Conservation (phyloP, 1,140 invertebrate species). For the Phymastichus coffea region DNA sequence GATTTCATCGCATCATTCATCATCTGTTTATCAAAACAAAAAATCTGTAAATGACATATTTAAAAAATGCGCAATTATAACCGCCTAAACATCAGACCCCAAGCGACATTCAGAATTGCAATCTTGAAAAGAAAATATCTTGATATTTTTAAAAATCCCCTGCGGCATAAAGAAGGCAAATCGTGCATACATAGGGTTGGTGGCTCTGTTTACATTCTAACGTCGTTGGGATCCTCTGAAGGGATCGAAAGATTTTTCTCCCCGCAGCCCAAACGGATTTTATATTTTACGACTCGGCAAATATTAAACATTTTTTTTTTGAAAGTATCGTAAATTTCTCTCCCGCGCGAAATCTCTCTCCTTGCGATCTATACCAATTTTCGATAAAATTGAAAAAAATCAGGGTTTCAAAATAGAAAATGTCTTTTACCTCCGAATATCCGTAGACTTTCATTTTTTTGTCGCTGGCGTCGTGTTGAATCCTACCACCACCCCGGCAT, state of each 20-base stretch:
- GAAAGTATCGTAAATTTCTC: not conserved
- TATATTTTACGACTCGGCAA: not conserved
- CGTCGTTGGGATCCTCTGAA: not conserved
- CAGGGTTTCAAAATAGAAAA: not conserved
- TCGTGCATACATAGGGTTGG: no score
- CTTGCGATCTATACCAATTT: no score
- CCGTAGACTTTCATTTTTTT: constrained; percentile 83
- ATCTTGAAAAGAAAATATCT: no score
- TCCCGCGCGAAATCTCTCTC: not conserved
- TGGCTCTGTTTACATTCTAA: not conserved
- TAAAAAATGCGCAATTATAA: no score
- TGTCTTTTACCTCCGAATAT: constrained; percentile 70
- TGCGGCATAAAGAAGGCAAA: no score
- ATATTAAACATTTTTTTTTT: not conserved
- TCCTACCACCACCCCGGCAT: constrained; percentile 82
- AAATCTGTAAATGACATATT: no score
- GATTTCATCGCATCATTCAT: no score
- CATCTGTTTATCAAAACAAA: no score
- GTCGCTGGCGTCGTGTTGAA: constrained; percentile 70
- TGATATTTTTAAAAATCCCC: no score
- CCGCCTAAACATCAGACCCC: no score
- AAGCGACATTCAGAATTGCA: no score
- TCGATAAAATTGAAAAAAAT: not conserved
- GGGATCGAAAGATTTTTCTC: not conserved
- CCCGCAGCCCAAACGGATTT: not conserved